Evolutionary conservation across 2,113 vertebrate genomes (phyloP), one percentile per base, ranked within the genome.

Genomic region (Platichthys flesus): DNA sequence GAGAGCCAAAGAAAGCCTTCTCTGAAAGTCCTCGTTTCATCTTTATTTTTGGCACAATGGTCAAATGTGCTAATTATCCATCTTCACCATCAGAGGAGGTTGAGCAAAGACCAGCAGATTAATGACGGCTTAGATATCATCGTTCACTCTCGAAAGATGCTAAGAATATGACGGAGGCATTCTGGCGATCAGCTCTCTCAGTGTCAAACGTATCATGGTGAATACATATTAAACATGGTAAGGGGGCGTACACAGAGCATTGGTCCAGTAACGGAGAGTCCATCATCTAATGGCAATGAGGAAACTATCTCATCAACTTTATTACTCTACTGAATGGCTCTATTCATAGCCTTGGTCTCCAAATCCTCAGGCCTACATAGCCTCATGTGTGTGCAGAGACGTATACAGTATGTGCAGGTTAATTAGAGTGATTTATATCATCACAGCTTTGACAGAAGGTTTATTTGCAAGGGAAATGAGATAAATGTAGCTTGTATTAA

Each of bases 381-480:
- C 67, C 15, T 67, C 42, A 31, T 56, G 37, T 16, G 18, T 8
- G 42, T 1, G 0, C 47, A 71, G 26, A 71, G 42, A 67, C 35
- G 21, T 61, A 65, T 59, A 31, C 28, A 31, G 31, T 31, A 65
- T 64, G 31, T 65, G 56, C 60, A 78, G 64, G 76, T 79, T 78
- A 80, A 86, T 81, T 78, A 78, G 35, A 89, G 59, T 79, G 57
- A 81, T 71, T 73, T 51, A 78, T 69, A 79, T 79, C 56, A 71
- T 65, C 45, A 42, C 56, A 65, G 58, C 26, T 81, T 31, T 60
- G 60, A 74, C 71, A 70, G 24, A 55, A 65, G 72, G 69, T 78
- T 87, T 83, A 89, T 92, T 90, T 92, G 82, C 82, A 88, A 82
- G 66, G 73, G 82, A 86, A 91, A 88, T 89, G 59, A 89, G 78